Base-by-base conservation (phyloP, 2,797 vertebrate species). In the Pyrrhura leucotis region DNA sequence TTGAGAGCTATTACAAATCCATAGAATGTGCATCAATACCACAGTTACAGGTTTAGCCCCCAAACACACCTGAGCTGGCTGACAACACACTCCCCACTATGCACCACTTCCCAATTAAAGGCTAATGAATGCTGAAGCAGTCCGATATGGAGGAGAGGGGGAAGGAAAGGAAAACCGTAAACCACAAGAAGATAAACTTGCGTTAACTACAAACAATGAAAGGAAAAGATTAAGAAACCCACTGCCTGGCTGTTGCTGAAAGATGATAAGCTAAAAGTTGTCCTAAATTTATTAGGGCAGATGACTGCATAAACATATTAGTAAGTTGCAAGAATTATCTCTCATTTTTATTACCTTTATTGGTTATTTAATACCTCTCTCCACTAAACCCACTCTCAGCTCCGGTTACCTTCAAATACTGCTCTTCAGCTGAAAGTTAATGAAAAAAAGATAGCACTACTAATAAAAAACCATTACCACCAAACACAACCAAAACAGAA, bases 11-110 rank as follows among this genome's bases (percentile, higher is more conserved):
- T 20, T 20, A 29, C 14, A 40, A 59, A 69, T 2, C 8, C 82
- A 66, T 0, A 0, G 19, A 76, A 50, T 0, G 0, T 3, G 21
- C 10, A 63, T 2, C 0, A 2, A 61, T 44, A 31, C n/a, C 50
- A 25, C 0, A 11, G 17, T 5, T 39, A n/a, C 2, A 59, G 39
- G 53, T 75, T 35, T 23, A 54, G 42, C 17, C 44, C 40, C 42
- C 21, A 67, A 44, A 83, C 56, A 62, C 80, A 74, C 50, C 73
- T 47, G 15, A 40, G 7, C 37, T 29, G 51, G 22, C 66, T 58
- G 40, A 31, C 17, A 48, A 25, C 35, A 35, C 37, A 33, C 33
- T 47, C 29, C 53, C 37, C 47, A n/a, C 47, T 39, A 10, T 0
- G n/a, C 25, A 31, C 19, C 0, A 0, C 22, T 48, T 45, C 90